phyloP scores from a whole-genome alignment of 2,888 invertebrate species.

The Lamproptera curius region DNA sequence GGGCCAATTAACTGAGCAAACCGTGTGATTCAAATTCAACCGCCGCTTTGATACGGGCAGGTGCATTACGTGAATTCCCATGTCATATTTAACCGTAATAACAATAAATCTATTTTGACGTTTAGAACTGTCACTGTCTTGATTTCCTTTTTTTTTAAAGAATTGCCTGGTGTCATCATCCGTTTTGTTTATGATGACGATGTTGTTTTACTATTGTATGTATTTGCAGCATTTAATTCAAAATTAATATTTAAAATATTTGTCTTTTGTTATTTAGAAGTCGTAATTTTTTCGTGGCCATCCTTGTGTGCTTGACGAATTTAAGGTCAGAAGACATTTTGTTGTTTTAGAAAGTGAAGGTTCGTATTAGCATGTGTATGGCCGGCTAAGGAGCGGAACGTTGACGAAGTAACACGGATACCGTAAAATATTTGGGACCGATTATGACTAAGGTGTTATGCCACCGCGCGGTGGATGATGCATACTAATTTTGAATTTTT shows the following conservation, averaged over 20 bases:
- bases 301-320: no score
- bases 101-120: no score
- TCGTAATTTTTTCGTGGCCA: no score
- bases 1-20: conserved; percentile 44
- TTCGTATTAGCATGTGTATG: conserved; percentile 61
- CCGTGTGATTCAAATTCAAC: conserved; percentile 42
- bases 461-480: not conserved
- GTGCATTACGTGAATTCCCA: not conserved
- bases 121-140: no score
- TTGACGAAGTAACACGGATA: conserved; percentile 37
- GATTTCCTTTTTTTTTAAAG: no score
- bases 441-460: conserved; percentile 23
- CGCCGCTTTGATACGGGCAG: conserved; percentile 22
- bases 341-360: conserved; percentile 74
- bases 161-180: no score
- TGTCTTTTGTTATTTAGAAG: no score
- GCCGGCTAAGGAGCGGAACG: conserved; percentile 40
- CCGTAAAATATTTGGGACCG: conserved; percentile 48
- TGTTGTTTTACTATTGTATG: no score
- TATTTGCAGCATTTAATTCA: no score
- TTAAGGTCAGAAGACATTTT: conserved; percentile 49
- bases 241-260: no score
- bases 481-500: not conserved
- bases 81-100: no score
- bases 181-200: no score